Conservation (phyloP, 2,888 invertebrate genomes). For the Meghimatium bilineatum region DNA sequence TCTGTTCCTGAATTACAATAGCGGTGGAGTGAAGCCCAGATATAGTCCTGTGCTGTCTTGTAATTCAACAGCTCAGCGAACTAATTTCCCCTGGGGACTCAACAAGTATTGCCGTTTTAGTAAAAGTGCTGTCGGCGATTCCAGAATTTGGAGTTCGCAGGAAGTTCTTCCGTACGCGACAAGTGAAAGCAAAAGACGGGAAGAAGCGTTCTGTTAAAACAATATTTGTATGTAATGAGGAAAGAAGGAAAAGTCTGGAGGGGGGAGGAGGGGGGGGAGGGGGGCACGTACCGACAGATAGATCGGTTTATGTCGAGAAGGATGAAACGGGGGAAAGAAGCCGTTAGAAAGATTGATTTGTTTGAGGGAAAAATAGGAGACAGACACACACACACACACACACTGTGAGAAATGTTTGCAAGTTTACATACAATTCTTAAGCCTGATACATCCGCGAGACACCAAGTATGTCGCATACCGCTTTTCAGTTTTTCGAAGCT, state of each 20-base stretch:
- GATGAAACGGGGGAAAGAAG: not conserved
- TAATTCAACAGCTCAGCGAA: constrained; percentile 17
- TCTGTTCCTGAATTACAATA: not conserved
- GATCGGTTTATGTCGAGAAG: not conserved
- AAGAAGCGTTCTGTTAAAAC: not conserved
- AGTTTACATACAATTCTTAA: too few relatives aligned
- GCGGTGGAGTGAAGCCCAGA: not conserved
- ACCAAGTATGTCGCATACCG: too few relatives aligned
- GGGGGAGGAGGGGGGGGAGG: too few relatives aligned
- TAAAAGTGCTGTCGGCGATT: not conserved
- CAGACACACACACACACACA: too few relatives aligned
- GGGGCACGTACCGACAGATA: not conserved
- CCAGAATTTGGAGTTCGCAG: not conserved
- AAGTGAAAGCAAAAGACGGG: not conserved
- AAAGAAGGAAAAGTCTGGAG: not conserved
- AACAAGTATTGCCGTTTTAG: not conserved
- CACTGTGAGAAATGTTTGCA: too few relatives aligned
- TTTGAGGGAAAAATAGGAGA: too few relatives aligned
- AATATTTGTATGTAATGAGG: not conserved
- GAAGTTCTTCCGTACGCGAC: not conserved
- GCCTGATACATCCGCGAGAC: too few relatives aligned
- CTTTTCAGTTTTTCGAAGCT: too few relatives aligned
- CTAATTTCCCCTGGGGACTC: constrained; percentile 22
- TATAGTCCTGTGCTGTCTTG: constrained; percentile 1
- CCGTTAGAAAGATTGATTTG: too few relatives aligned